These are phyloP conservation scores for Camptogramma bilineatum DNA, from an alignment of 2,888 invertebrate species.

Conservation along the genomic window DNA sequence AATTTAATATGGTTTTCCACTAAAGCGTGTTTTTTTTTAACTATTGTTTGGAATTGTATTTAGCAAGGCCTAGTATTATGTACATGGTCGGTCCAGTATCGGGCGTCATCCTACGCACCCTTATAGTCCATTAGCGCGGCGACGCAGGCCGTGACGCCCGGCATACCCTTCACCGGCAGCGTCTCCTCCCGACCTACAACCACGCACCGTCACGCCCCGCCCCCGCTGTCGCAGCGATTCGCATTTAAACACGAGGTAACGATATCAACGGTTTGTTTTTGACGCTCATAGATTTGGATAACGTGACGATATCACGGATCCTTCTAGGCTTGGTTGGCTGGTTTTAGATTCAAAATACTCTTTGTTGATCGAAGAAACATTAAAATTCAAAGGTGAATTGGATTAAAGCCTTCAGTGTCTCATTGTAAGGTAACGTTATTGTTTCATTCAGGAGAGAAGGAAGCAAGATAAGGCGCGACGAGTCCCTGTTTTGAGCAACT, in stretches of 20 bases:
- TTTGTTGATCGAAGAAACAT: too few species aligned
- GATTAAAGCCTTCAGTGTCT: too few species aligned
- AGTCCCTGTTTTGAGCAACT: too few species aligned
- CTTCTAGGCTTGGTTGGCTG: background rate
- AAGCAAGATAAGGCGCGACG: too few species aligned
- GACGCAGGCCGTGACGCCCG: slow-evolving; percentile 79
- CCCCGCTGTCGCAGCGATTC: slow-evolving; percentile 17
- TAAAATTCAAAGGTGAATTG: too few species aligned
- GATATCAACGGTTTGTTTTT: background rate
- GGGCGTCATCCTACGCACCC: slow-evolving; percentile 85
- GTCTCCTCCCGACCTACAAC: slow-evolving; percentile 62
- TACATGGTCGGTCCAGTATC: slow-evolving; percentile 8
- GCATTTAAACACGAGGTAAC: background rate
- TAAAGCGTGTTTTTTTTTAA: too few species aligned
- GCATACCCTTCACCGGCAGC: slow-evolving; percentile 81
- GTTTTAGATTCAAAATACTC: too few species aligned
- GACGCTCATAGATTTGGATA: background rate
- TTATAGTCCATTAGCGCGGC: slow-evolving; percentile 89
- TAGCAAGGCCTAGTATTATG: background rate
- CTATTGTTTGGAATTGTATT: too few species aligned
- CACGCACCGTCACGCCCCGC: slow-evolving; percentile 46
- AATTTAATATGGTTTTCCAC: too few species aligned
- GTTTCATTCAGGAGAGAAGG: too few species aligned
- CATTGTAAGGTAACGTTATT: too few species aligned
- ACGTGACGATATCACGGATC: background rate